Conservation (phyloP, 1,140 invertebrate species). For the Trissolcus basalis region DNA sequence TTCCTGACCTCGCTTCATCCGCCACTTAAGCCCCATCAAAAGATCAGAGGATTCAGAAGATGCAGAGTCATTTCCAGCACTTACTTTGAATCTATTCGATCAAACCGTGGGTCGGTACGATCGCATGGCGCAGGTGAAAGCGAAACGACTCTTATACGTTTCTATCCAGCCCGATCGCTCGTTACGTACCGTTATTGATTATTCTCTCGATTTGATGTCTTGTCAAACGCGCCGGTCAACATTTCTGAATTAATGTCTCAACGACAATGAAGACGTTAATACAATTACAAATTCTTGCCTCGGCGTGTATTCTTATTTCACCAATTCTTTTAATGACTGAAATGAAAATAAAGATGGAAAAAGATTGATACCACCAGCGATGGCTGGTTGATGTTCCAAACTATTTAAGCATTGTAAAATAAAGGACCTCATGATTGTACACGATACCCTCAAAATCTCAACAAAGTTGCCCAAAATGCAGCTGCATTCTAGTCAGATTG, state of each 20-base stretch:
- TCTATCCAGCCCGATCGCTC: conserved; percentile 49
- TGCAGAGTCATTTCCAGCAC: conserved; percentile 55
- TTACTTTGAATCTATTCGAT: conserved; percentile 54
- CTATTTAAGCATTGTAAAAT: too few relatives aligned
- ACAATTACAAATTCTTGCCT: conserved; percentile 39
- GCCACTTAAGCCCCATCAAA: conserved; percentile 57
- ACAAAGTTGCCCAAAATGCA: conserved; percentile 57
- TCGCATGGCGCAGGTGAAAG: conserved; percentile 54
- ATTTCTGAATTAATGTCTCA: conserved; percentile 25
- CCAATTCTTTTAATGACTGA: too few relatives aligned
- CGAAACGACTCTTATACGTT: conserved; percentile 54
- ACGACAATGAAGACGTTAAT: conserved; percentile 29
- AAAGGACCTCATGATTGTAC: too few relatives aligned
- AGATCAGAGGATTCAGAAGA: conserved; percentile 55
- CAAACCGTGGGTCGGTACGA: conserved; percentile 36
- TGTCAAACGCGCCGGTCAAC: conserved; percentile 54
- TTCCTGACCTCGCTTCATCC: conserved; percentile 61
- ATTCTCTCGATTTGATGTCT: conserved; percentile 42
- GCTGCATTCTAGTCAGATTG: conserved; percentile 59
- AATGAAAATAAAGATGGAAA: too few relatives aligned
- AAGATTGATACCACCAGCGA: too few relatives aligned
- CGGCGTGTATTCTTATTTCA: too few relatives aligned
- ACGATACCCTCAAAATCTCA: conserved; percentile 55
- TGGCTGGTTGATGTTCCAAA: too few relatives aligned
- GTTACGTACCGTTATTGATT: conserved; percentile 61